Base-by-base conservation (phyloP, 1,140 invertebrate species). In the Meloidogyne floridensis region DNA sequence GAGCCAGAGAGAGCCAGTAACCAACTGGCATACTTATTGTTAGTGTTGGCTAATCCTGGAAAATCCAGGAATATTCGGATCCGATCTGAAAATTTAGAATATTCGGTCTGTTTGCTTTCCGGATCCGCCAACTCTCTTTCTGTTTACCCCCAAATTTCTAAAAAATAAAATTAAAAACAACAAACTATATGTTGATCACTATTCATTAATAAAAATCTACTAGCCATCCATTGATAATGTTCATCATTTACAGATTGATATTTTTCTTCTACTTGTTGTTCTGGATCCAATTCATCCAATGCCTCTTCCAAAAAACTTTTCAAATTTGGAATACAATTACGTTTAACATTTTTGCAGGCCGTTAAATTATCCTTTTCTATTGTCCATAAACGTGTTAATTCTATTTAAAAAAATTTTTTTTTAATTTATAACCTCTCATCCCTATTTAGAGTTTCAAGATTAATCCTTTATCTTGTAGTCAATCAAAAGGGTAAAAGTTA, bases 381-480 rank as follows among this genome's bases (percentile, higher is more conserved):
- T 90, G 97, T 98, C 96, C 96, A 98, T 32, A 98, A 90, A 85
- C 94, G 94, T 1, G 94, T 97, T n/a, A 98, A 91, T 90, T 97
- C 95, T 73, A 93, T 32, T 32, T 2, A 32, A 32, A 32, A 32
- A 32, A 32, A 32, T 32, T 32, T 32, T 32, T 20, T 32, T 32
- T 32, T 32, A 32, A 32, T 32, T 32, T 32, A 32, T 32, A 32
- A 32, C 32, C 32, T 32, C 32, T 32, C 32, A 32, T 32, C 32
- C 32, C 32, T 32, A 32, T 32, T 32, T 32, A 32, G 32, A 32
- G 32, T 32, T 32, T 32, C 32, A 32, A 32, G 32, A 32, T 32
- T 32, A 32, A 32, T 32, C 32, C 32, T 32, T 32, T 32, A 32
- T 32, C 32, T 32, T 32, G 32, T 32, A 32, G 32, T 32, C 32